Evolutionary conservation across 2,888 invertebrate species (phyloP).

Genomic region (Hypena proboscidalis): DNA sequence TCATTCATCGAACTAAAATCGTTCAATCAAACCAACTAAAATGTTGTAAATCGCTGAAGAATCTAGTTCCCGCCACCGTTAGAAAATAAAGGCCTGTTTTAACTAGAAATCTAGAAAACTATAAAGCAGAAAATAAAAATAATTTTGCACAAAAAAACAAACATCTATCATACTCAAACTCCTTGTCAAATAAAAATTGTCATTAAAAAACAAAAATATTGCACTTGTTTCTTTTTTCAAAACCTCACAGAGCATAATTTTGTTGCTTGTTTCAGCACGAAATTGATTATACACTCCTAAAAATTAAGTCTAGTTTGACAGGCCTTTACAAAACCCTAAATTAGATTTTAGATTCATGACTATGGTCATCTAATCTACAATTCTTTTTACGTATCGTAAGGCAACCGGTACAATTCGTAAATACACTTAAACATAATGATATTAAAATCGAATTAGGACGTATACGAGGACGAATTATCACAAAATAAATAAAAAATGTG

Average conservation of each 20-base stretch:
- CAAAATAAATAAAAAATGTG: slow-evolving; percentile 48
- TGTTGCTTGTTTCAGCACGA: not conserved
- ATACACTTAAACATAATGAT: slow-evolving; percentile 42
- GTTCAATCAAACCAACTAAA: slow-evolving; percentile 20
- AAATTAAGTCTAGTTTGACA: slow-evolving; percentile 29
- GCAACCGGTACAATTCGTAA: slow-evolving; percentile 62
- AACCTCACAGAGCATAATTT: not conserved
- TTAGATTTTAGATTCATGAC: slow-evolving; percentile 30
- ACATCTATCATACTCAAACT: not conserved
- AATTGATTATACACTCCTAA: not conserved
- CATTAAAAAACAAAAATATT: not conserved
- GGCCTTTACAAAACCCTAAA: slow-evolving; percentile 45
- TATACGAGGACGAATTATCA: slow-evolving; percentile 67
- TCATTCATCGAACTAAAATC: slow-evolving; percentile 11
- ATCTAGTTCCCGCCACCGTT: slow-evolving; percentile 66
- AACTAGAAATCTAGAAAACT: slow-evolving; percentile 26
- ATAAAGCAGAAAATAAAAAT: not conserved
- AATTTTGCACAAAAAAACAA: not conserved
- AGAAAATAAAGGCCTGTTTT: slow-evolving; percentile 43
- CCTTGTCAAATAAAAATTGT: not conserved
- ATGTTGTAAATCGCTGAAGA: slow-evolving; percentile 31
- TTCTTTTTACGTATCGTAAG: slow-evolving; percentile 74
- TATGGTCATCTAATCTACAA: slow-evolving; percentile 32
- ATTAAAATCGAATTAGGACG: slow-evolving; percentile 50
- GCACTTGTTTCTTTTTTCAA: not conserved